Evolutionary conservation across 2,113 vertebrate genomes (phyloP), one percentile per base, ranked within the genome.

Genomic region (Dolichallabes microphthalmus): DNA sequence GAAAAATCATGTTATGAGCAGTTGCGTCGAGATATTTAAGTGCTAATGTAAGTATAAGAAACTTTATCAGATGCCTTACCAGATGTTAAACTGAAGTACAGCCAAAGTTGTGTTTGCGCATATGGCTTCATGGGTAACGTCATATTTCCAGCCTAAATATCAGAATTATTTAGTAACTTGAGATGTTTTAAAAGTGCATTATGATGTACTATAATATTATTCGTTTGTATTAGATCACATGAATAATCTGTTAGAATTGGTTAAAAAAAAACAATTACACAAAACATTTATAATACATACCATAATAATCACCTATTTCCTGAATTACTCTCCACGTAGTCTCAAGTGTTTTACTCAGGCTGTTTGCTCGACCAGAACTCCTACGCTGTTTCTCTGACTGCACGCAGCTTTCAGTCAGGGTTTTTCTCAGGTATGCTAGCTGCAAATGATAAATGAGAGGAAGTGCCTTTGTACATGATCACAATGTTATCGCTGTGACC

Each of bases 381-480:
- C n/a, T 12, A 30, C 15, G 19, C 11, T 3, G 25, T 27, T 11
- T 74, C 30, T 58, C 52, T 81, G 58, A 50, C 35, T n/a, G 35
- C 35, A 64, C 7, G 13, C 60, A 35, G 30, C 35, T 81, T 52
- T 81, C 13, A 50, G 20, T 45, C 77, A 61, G 60, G 14, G 35
- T 52, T 10, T 66, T 50, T 66, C 15, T 20, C 14, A 66, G 7
- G 58, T 81, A 52, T 39, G 12, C 10, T 45, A 50, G 11, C 25
- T 30, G 84, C 80, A 78, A 50, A 61, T 52, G 86, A 27, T 90
- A 61, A 94, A 93, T 94, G 87, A 85, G 88, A 87, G 94, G 93
- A 94, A 92, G 80, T 82, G 91, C 89, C 87, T 82, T 66, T 57
- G 5, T 85, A 35, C 25, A 76, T 50, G 27, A 68, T 20, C 25